Evolutionary conservation across 2,888 invertebrate species (phyloP).

Genomic region (Patella depressa): DNA sequence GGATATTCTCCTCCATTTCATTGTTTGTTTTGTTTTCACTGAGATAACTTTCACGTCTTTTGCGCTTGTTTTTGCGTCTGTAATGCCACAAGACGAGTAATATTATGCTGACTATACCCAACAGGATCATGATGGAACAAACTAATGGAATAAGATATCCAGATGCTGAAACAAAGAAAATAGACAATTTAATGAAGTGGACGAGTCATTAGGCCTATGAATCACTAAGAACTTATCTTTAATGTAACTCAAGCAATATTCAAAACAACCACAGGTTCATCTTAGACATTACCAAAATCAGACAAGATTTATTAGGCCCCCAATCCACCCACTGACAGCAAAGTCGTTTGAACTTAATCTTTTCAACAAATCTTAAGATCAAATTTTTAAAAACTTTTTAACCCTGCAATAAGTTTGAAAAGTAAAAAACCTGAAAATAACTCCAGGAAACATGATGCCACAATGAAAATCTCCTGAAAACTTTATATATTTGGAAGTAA

Average conservation of each 20-base stretch:
- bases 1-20: conserved; percentile 92
- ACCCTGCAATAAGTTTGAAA: too few species aligned
- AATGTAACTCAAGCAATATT: conserved; percentile 13
- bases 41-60: conserved; percentile 64
- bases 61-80: conserved; percentile 73
- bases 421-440: too few species aligned
- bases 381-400: too few species aligned
- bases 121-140: conserved; percentile 61
- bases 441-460: too few species aligned
- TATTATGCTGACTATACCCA: conserved; percentile 58
- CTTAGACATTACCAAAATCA: conserved; percentile 16
- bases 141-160: conserved; percentile 59
- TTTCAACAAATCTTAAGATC: too few species aligned
- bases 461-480: too few species aligned
- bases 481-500: too few species aligned
- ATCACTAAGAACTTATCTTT: neutral
- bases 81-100: conserved; percentile 73
- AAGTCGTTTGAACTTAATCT: too few species aligned
- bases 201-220: neutral
- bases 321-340: neutral
- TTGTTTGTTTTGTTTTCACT: conserved; percentile 86
- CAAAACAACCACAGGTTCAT: conserved; percentile 15
- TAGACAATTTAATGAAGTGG: too few species aligned
- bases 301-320: neutral
- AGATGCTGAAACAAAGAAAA: conserved; percentile 36